These are phyloP conservation scores for Forbesichthys agassizii DNA, from an alignment of 2,113 vertebrate genomes.

Conservation along the genomic window DNA sequence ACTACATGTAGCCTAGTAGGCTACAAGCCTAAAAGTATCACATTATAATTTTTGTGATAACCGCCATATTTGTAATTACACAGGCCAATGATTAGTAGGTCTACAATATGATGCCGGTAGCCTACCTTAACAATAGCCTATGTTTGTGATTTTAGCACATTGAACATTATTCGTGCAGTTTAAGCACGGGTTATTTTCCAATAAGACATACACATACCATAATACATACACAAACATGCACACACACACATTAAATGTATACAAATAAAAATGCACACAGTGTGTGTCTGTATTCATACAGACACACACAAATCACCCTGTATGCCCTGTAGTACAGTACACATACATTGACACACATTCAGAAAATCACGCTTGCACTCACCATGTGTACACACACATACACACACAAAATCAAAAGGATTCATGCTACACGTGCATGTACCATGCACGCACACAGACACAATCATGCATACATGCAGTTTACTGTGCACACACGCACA, in stretches of 20 bases:
- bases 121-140: no score
- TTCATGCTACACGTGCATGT: not conserved
- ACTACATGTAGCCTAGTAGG: no score
- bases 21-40: no score
- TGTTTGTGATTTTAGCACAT: no score
- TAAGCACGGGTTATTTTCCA: constrained; percentile 16
- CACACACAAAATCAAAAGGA: not conserved
- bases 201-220: constrained; percentile 37
- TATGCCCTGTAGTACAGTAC: no score
- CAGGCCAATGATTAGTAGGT: no score
- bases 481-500: not conserved
- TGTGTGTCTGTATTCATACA: constrained; percentile 13
- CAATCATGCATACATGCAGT: not conserved
- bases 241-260: not conserved
- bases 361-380: not conserved
- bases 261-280: not conserved
- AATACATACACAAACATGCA: constrained; percentile 35
- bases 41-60: no score
- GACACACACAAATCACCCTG: not conserved
- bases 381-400: not conserved
- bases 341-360: not conserved
- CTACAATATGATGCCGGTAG: no score
- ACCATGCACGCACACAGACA: not conserved
- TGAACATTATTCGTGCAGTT: constrained; percentile 7
- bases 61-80: no score